phyloP scores from a whole-genome alignment of 2,113 vertebrate genomes.

The Nanorana parkeri region DNA sequence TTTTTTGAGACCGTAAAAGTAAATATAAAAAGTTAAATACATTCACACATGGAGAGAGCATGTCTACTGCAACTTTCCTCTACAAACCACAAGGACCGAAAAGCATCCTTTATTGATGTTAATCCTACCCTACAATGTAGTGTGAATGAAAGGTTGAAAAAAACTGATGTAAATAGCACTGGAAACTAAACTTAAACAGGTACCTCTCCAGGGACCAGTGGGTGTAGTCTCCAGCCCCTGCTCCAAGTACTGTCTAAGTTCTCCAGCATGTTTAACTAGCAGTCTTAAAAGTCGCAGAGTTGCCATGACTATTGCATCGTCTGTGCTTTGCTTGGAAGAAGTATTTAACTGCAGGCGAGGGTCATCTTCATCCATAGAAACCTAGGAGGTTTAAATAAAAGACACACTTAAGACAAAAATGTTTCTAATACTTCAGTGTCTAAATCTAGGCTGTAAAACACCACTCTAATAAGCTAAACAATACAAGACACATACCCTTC shows the following conservation, averaged over 20 bases:
- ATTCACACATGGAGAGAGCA: too few species aligned
- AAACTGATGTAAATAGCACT: too few species aligned
- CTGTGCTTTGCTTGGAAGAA: constrained; percentile 90
- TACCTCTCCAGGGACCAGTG: constrained; percentile 96
- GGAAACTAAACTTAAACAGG: too few species aligned
- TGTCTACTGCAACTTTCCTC: too few species aligned
- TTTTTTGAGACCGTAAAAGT: too few species aligned
- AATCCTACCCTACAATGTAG: too few species aligned
- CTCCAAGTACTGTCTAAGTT: constrained; percentile 93
- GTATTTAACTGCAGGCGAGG: constrained; percentile 82
- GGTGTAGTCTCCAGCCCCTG: constrained; percentile 94
- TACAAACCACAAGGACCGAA: too few species aligned
- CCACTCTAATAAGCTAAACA: neutral
- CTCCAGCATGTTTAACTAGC: constrained; percentile 95
- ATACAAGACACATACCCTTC: constrained; percentile 79
- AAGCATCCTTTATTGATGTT: too few species aligned
- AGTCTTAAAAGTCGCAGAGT: constrained; percentile 89
- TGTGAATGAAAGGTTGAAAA: too few species aligned
- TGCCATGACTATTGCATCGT: constrained; percentile 97
- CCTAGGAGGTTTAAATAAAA: constrained; percentile 70
- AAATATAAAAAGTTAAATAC: too few species aligned
- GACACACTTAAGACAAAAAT: neutral
- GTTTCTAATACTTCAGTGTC: neutral
- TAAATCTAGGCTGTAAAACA: neutral
- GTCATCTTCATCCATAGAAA: constrained; percentile 89